Evolutionary conservation across 2,888 invertebrate genomes (phyloP), one percentile per base, ranked within the genome.

Genomic region (Pyrrhosoma nymphula): DNA sequence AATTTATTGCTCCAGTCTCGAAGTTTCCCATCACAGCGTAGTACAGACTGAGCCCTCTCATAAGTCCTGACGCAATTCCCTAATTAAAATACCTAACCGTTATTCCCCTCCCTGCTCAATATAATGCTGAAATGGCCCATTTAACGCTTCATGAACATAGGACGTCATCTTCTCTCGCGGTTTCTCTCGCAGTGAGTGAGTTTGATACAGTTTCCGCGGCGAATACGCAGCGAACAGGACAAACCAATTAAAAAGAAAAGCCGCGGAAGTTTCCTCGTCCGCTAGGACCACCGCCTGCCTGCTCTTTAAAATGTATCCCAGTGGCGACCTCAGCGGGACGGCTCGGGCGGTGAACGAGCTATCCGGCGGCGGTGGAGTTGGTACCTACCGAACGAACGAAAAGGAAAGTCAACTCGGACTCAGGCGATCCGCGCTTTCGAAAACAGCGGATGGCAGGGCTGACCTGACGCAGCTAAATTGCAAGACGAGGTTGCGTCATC

Each of bases 351-450:
- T 2, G 18, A 82, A 35, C 82, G 1, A n/a, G 82, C 35, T 82
- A 35, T 35, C 82, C 82, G 82, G 82, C 82, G 82, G 82, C 82
- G 82, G 35, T 35, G 18, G 47, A 47, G 47, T 47, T 2, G 4
- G 8, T 47, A 47, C 47, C 69, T 23, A 20, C 69, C 69, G 82
- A 82, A 82, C 69, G 82, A 82, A 82, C 82, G 82, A 82, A 82
- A 82, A 35, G 82, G 82, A 82, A 82, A 82, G 82, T 82, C 82
- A 8, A 23, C 10, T 23, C 69, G 26, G 69, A 82, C 82, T 82
- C 82, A 35, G 82, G 82, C 82, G 82, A 35, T 82, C 35, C 82
- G 4, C 82, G 35, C 82, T 82, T 82, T 82, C 82, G 82, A 82
- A 82, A 82, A 82, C 82, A 14, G 82, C 82, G 82, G 82, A 35